Evolutionary conservation across 2,113 vertebrate species (phyloP), one percentile per base, ranked within the genome.

Genomic region (Macrotus californicus): DNA sequence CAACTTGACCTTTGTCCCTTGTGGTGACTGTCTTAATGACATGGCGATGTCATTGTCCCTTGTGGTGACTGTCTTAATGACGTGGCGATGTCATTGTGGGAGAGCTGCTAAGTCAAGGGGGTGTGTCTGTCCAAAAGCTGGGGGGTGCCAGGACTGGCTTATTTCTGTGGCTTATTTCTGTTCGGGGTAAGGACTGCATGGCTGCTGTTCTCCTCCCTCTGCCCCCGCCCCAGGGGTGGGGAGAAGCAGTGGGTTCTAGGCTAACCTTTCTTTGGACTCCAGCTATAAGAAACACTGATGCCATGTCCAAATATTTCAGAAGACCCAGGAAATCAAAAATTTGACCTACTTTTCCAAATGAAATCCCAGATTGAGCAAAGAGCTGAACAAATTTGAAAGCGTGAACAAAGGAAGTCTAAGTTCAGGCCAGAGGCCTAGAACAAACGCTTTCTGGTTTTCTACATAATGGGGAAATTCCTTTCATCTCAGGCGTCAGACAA

Each of bases 241-340:
- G 18, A 10, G 43, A 12, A 93, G 12, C n/a, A 16, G 10, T 31
- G 36, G 48, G 43, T 7, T 66, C 86, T 93, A 80, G 34, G 36
- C 69, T 59, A n/a, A 34, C 95, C 76, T 43, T 79, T 91, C 75
- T 92, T 87, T 89, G 66, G 96, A 81, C 91, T 64, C n/a, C 69
- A 24, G 24, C 79, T 77, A 0, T 69, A 59, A 70, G 86, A 76
- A 34, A 61, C 73, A 0, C 12, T 0, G 77, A 52, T 82, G 81
- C 73, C 75, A 10, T 39, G 0, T 29, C 24, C 88, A 69, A 3
- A 13, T 13, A 24, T 29, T 79, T 98, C 96, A 95, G 7, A 89
- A 95, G 89, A 94, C 21, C 77, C 0, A 0, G 96, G 66, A 94
- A 97, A 97, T 29, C 0, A 97, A 92, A 98, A 96, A 92, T 96